phyloP scores from a whole-genome alignment of 2,113 vertebrate genomes.

The Xiphias gladius region DNA sequence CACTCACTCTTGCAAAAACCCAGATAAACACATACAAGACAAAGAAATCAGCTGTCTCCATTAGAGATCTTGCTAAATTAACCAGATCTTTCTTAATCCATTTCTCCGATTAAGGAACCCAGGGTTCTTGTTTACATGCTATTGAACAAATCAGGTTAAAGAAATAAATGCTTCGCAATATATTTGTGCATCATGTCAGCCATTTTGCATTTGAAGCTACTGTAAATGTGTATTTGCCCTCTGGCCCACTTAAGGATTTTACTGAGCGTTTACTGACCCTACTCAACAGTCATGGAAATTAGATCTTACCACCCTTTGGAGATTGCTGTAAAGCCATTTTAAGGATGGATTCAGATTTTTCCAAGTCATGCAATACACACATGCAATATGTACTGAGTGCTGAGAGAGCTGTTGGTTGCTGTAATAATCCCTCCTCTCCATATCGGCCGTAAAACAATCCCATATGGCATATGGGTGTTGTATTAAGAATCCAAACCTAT shows the following conservation, averaged over 20 bases:
- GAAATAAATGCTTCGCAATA: background rate
- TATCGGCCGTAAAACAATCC: background rate
- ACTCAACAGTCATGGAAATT: conserved; percentile 51
- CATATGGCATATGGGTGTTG: background rate
- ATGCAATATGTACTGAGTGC: background rate
- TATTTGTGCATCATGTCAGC: conserved; percentile 1
- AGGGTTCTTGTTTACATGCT: conserved; percentile 1
- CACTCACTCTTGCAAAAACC: background rate
- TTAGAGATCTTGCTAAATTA: background rate
- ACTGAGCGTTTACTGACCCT: conserved; percentile 39
- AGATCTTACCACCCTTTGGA: conserved; percentile 1
- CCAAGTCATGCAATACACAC: background rate
- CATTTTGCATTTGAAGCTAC: conserved; percentile 11
- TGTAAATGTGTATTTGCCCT: conserved; percentile 38
- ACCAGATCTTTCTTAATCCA: background rate
- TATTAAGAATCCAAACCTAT: background rate
- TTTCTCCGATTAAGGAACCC: background rate
- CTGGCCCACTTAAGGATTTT: conserved; percentile 40
- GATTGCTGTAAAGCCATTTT: conserved; percentile 22
- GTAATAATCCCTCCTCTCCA: background rate
- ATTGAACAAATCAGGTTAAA: background rate
- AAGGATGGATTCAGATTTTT: conserved; percentile 24
- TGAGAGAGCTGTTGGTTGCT: background rate
- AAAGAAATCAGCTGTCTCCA: background rate
- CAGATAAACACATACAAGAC: background rate